Evolutionary conservation across 2,888 invertebrate genomes (phyloP).

Genomic region (Eupithecia pulchellata): DNA sequence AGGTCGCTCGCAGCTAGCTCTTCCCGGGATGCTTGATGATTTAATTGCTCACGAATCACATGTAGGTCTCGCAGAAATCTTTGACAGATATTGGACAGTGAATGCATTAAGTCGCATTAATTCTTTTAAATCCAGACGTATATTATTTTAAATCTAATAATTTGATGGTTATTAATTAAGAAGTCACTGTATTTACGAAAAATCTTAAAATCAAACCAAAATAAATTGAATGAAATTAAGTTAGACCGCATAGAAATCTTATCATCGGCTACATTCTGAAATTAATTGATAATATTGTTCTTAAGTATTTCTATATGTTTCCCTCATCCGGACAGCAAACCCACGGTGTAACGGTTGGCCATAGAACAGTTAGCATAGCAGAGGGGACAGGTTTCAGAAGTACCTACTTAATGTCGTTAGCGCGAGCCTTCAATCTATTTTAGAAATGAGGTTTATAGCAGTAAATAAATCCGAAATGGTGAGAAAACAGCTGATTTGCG

Average conservation of each 20-base stretch:
- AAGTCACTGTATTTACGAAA: no score
- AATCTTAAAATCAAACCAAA: no score
- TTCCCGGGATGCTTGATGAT: no score
- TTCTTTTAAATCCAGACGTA: no score
- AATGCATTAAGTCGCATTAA: no score
- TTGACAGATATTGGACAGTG: no score
- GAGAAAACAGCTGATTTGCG: not conserved
- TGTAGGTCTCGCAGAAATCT: no score
- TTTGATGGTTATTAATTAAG: no score
- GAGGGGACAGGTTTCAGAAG: slow-evolving; percentile 33
- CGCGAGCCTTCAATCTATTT: slow-evolving; percentile 10
- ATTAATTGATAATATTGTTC: not conserved
- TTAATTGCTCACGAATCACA: no score
- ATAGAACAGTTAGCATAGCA: slow-evolving; percentile 33
- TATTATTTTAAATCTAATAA: no score
- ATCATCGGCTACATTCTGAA: not conserved
- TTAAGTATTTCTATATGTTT: slow-evolving; percentile 1
- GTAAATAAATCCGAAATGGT: not conserved
- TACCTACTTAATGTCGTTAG: slow-evolving; percentile 6
- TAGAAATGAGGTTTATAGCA: slow-evolving; percentile 12
- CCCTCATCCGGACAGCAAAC: slow-evolving; percentile 9
- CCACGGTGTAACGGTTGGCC: slow-evolving; percentile 31
- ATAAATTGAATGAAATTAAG: not conserved
- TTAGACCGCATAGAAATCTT: not conserved
- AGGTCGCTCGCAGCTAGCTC: no score